Evolutionary conservation across 2,888 invertebrate species (phyloP).

Genomic region (Leptogaster cylindrica): DNA sequence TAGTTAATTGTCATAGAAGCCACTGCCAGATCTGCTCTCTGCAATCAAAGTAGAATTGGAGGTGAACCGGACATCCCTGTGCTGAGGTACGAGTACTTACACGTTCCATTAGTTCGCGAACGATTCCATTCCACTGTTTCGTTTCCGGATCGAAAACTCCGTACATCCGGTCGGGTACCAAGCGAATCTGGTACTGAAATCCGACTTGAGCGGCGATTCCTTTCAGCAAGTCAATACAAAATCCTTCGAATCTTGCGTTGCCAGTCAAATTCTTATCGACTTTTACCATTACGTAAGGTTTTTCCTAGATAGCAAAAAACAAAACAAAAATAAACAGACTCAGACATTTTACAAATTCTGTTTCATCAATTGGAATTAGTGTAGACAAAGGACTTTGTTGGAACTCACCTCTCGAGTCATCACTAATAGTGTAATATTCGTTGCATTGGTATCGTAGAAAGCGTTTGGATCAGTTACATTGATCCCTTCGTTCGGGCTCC

Average conservation of each 20-base stretch:
- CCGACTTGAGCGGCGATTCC: slow-evolving; percentile 84
- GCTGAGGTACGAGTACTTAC: no score
- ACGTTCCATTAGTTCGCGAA: slow-evolving; percentile 84
- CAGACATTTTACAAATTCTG: not conserved
- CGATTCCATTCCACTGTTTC: slow-evolving; percentile 90
- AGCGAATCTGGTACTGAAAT: slow-evolving; percentile 82
- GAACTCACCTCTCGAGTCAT: slow-evolving; percentile 82
- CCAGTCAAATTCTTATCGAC: slow-evolving; percentile 84
- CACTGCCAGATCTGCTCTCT: slow-evolving; percentile 88
- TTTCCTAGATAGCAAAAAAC: slow-evolving; percentile 68
- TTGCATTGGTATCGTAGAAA: slow-evolving; percentile 80
- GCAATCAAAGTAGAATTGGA: slow-evolving; percentile 48
- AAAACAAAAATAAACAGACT: not conserved
- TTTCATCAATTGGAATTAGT: not conserved
- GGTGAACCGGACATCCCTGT: no score
- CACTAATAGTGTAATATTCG: slow-evolving; percentile 88
- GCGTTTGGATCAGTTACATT: slow-evolving; percentile 85
- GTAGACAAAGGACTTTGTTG: not conserved
- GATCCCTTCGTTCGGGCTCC: slow-evolving; percentile 77
- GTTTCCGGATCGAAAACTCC: slow-evolving; percentile 87
- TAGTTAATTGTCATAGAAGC: slow-evolving; percentile 91
- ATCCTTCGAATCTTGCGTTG: slow-evolving; percentile 87
- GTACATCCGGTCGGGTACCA: slow-evolving; percentile 88
- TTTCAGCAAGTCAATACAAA: slow-evolving; percentile 87
- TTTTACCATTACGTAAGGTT: slow-evolving; percentile 90